These are phyloP conservation scores for Apodemus agrarius DNA, from an alignment of 2,797 vertebrate genomes.

Conservation along the genomic window DNA sequence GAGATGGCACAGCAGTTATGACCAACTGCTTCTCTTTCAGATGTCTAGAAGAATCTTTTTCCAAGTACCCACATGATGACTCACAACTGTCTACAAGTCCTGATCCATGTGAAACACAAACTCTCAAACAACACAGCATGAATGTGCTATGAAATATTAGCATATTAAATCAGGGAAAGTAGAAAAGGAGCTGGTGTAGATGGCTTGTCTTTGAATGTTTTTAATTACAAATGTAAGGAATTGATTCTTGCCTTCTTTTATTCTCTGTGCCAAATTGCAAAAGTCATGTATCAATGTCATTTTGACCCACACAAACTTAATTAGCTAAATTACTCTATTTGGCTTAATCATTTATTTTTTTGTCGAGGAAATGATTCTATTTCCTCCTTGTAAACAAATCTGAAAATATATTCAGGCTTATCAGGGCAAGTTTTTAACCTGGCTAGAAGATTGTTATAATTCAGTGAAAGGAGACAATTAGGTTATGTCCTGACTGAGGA, in stretches of 20 bases:
- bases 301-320: slow-evolving; percentile 9
- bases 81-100: not conserved
- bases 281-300: slow-evolving; percentile 29
- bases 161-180: slow-evolving; percentile 1
- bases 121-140: not conserved
- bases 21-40: not conserved
- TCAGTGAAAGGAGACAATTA: not conserved
- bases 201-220: slow-evolving; percentile 3
- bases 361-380: not conserved
- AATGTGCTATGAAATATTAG: not conserved
- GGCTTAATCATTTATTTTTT: not conserved
- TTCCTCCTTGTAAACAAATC: not conserved
- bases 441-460: not conserved
- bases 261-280: not conserved
- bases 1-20: not conserved
- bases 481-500: not conserved
- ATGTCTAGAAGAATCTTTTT: not conserved
- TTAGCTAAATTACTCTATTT: not conserved
- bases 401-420: not conserved
- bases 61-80: not conserved
- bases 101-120: not conserved
- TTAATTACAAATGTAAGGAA: slow-evolving; percentile 15
- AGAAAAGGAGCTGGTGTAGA: not conserved
- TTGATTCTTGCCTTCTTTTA: not conserved
- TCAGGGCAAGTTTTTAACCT: not conserved